Base-by-base conservation (phyloP, 2,797 vertebrate species). In the Gallinago stenura region DNA sequence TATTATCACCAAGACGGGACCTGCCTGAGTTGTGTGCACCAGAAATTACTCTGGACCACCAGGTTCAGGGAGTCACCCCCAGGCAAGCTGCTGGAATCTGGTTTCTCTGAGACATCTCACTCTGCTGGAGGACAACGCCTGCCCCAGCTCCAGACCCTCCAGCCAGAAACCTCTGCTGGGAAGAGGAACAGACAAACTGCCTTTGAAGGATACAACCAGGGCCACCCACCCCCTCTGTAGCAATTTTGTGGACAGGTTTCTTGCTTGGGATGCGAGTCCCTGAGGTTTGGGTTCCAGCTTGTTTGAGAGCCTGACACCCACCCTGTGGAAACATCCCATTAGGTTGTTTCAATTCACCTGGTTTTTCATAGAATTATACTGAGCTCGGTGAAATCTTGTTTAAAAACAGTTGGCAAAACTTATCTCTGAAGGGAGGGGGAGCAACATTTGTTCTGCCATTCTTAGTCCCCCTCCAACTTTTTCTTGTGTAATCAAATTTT, bases 1-100 rank as follows among this genome's bases (percentile, higher is more conserved):
- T 50, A 21, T 72, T 81, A 48, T 81, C 72, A 28, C 7, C 1
- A 8, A 64, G 75, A 15, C 19, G 58, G 76, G 93, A 50, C 15
- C 17, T 25, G 54, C n/a, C n/a, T 26, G 58, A 68, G 39, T 30
- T 41, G 46, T 2, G 4, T 15, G n/a, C n/a, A 10, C 12, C 48
- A 33, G 39, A 4, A 81, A 24, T 11, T 6, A n/a, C 25, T 2
- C 45, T 10, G 33, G 53, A 25, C 2, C 0, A 2, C 33, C 50
- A 1, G 0, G n/a, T 41, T 31, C 20, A 26, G 62, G 48, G 26
- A 25, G 26, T 10, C 2, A 0, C 26, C 15, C 25, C 6, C 0
- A 4, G 16, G 12, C 39, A 68, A 26, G 0, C 22, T 7, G 31
- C 31, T 26, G 54, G 80, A 43, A 68, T 35, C 6, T 33, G 69